Base-by-base conservation (phyloP, 2,888 invertebrate genomes). In the Pristionchus fissidentatus region DNA sequence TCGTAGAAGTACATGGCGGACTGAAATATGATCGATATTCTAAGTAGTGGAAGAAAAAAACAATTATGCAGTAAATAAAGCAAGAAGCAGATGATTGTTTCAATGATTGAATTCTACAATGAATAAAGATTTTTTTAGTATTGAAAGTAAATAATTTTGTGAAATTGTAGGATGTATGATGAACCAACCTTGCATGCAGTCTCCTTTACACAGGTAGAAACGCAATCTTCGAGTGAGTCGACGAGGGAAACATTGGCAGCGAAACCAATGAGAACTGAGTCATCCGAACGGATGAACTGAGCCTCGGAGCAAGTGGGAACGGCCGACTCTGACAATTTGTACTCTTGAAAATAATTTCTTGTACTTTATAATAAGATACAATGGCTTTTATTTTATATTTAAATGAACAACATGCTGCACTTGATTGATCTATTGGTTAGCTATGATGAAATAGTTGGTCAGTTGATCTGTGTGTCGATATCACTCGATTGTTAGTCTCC, bases 1-100 rank as follows among this genome's bases (percentile, higher is more conserved):
- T 92, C 91, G 83, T 92, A 90, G 87, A 92, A 92, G 87, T 89
- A 92, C 90, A 92, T 91, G 8, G 91, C 92, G 0, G 92, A 92
- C 90, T 92, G 81, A 84, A 91, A 85, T 8, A 22, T 3, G 1
- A 29, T 1, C 3, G n/a, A 22, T 41, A 26, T 3, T 41, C 19
- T 4, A 66, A 70, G 52, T 41, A 78, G 29, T 22, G 19, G 35
- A 26, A 3, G 26, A 82, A 84, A 13, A 4, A 29, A 8, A 1
- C n/a, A n/a, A n/a, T n/a, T n/a, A n/a, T n/a, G n/a, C n/a, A n/a
- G n/a, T 83, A 8, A 35, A 22, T 10, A 26, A 81, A 81, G 46
- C n/a, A n/a, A n/a, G n/a, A n/a, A n/a, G n/a, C n/a, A n/a, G n/a
- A n/a, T n/a, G n/a, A n/a, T n/a, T n/a, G n/a, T n/a, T n/a, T n/a